phyloP scores from a whole-genome alignment of 2,113 vertebrate genomes.

The Chionis minor region DNA sequence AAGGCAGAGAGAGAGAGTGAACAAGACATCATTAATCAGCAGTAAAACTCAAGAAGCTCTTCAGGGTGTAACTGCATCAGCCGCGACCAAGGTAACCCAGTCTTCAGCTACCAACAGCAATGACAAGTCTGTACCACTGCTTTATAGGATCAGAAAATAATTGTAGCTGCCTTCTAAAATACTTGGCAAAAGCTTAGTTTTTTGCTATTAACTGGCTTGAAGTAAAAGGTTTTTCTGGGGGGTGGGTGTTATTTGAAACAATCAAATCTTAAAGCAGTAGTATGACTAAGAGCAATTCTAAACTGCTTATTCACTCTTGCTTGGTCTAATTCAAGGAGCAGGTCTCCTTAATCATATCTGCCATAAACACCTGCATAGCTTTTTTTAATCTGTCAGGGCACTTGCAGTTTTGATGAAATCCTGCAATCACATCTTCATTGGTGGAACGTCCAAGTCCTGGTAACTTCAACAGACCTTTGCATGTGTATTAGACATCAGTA shows the following conservation, averaged over 20 bases:
- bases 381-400: neutral
- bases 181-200: neutral
- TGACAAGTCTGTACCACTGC: neutral
- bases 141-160: neutral
- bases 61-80: constrained; percentile 71
- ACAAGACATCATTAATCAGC: constrained; percentile 74
- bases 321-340: neutral
- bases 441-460: neutral
- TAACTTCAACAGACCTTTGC: neutral
- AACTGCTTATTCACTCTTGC: neutral
- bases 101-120: neutral
- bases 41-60: constrained; percentile 86
- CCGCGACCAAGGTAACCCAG: constrained; percentile 81
- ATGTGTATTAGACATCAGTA: neutral
- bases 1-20: constrained; percentile 84
- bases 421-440: neutral
- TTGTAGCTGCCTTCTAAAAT: neutral
- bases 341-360: neutral
- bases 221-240: neutral
- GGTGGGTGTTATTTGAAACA: neutral
- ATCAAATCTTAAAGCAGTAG: neutral
- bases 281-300: neutral
- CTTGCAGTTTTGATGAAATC: neutral
- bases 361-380: neutral
- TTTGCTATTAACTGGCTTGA: neutral